phyloP scores from a whole-genome alignment of 2,797 vertebrate species.

The Coccyzus lansbergi region DNA sequence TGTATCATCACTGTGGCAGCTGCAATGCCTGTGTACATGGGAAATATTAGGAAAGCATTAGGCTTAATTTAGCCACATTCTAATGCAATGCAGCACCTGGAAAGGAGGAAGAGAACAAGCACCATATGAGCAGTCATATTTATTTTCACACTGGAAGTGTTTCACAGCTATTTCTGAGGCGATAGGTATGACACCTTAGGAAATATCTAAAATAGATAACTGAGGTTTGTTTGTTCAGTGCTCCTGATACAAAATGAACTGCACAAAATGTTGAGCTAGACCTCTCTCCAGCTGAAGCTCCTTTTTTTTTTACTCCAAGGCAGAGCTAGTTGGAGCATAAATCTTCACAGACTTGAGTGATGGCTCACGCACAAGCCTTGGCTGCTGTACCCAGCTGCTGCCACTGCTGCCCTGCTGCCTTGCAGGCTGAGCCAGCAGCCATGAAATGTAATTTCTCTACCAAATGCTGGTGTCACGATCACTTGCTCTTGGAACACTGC shows the following conservation, averaged over 20 bases:
- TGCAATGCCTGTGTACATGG: neutral
- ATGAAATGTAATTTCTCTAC: constrained; percentile 51
- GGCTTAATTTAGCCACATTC: constrained; percentile 46
- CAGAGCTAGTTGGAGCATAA: neutral
- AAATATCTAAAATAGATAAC: neutral
- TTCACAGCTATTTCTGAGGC: neutral
- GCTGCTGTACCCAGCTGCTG: constrained; percentile 48
- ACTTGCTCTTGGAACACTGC: constrained; percentile 63
- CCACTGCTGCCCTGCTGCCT: neutral
- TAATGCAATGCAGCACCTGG: constrained; percentile 3
- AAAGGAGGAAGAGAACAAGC: constrained; percentile 1
- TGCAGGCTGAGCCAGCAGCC: constrained; percentile 29
- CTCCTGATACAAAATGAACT: neutral
- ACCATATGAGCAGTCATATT: neutral
- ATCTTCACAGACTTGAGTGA: neutral
- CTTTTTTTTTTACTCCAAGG: neutral
- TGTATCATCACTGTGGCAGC: constrained; percentile 42
- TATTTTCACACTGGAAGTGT: neutral
- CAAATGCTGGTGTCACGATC: constrained; percentile 50
- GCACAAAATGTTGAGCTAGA: neutral
- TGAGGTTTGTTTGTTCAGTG: neutral
- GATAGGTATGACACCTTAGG: neutral
- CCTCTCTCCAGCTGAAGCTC: neutral
- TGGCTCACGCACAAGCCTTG: neutral
- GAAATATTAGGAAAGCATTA: constrained; percentile 22